Evolutionary conservation across 2,797 vertebrate genomes (phyloP).

Genomic region (Steatocranus sp.): DNA sequence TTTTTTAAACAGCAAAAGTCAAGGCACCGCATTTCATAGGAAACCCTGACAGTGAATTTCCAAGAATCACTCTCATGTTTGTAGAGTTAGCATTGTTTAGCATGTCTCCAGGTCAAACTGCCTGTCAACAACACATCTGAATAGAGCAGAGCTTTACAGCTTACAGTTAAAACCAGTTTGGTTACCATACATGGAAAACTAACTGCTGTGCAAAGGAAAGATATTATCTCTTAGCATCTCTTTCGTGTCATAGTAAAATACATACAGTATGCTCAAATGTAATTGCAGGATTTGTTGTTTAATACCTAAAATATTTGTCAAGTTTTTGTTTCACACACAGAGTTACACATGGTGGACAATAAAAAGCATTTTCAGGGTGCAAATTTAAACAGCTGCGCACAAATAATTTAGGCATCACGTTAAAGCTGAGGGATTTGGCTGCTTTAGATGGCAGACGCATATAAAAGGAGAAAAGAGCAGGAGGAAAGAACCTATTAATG

Average conservation of each 20-base stretch:
- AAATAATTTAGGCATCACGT: background rate
- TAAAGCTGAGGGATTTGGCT: background rate
- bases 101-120: background rate
- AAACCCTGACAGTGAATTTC: background rate
- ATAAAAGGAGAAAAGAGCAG: background rate
- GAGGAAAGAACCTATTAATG: background rate
- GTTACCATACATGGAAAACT: background rate
- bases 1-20: background rate
- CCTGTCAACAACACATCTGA: rapidly evolving
- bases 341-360: background rate
- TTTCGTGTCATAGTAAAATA: background rate
- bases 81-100: rapidly evolving
- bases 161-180: rapidly evolving
- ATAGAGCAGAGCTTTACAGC: rapidly evolving
- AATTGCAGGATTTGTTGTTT: background rate
- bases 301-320: background rate
- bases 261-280: background rate
- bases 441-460: rapidly evolving
- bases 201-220: background rate
- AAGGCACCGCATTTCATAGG: background rate
- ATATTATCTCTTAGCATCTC: background rate
- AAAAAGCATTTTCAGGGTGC: background rate
- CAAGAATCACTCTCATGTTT: background rate
- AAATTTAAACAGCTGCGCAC: background rate
- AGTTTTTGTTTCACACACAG: background rate